phyloP scores from a whole-genome alignment of 2,797 vertebrate species.

The Amniataba percoides region DNA sequence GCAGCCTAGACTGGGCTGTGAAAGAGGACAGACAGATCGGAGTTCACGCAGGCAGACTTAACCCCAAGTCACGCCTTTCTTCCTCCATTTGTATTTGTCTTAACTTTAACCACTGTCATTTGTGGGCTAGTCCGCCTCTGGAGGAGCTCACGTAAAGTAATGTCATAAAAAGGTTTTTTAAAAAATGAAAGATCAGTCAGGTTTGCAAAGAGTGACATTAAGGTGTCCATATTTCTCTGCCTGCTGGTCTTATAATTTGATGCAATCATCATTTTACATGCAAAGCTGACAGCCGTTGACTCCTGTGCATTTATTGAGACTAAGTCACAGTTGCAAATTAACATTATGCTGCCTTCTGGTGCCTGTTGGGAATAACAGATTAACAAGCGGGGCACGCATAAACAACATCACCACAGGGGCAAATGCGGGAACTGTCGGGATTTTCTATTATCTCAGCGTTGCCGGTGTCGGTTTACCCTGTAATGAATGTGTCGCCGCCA shows the following conservation, averaged over 20 bases:
- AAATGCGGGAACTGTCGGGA: not conserved
- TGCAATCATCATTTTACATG: slow-evolving; percentile 36
- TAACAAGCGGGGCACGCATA: not conserved
- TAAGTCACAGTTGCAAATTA: slow-evolving; percentile 14
- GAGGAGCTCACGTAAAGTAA: slow-evolving; percentile 14
- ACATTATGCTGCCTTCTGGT: slow-evolving; percentile 39
- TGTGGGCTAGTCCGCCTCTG: no score
- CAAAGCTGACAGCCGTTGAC: slow-evolving; percentile 26
- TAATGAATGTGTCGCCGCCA: not conserved
- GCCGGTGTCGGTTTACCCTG: not conserved
- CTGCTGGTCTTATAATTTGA: slow-evolving; percentile 47
- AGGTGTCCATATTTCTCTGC: not conserved
- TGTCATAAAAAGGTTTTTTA: not conserved
- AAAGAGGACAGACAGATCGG: slow-evolving; percentile 33
- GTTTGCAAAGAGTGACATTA: no score
- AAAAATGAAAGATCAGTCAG: not conserved
- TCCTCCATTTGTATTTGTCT: not conserved
- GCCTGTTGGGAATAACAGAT: slow-evolving; percentile 27
- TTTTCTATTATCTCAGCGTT: slow-evolving; percentile 5
- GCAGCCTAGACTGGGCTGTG: slow-evolving; percentile 18
- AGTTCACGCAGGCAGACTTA: slow-evolving; percentile 29
- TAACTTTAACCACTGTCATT: not conserved
- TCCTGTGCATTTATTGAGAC: slow-evolving; percentile 30
- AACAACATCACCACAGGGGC: not conserved
- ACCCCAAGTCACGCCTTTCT: not conserved